Conservation (phyloP, 2,797 vertebrate genomes). For the Acanthurus tractus region DNA sequence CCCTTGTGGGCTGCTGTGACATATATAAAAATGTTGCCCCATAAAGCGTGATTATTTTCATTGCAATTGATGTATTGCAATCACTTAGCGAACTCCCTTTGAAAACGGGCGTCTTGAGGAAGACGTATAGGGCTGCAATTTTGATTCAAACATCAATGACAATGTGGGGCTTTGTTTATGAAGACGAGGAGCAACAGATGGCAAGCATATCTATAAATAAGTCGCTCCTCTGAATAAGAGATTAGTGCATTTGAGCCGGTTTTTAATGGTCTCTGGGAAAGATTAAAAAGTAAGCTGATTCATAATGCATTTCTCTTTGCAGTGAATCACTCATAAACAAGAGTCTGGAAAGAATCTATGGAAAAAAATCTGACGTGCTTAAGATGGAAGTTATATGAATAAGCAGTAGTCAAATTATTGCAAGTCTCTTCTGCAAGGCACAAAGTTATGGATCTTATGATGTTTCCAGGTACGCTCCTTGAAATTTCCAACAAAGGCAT, state of each 20-base stretch:
- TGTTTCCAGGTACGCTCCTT: background rate
- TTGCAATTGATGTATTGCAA: conserved; percentile 56
- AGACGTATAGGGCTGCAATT: conserved; percentile 40
- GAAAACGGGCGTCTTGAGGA: conserved; percentile 24
- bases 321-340: conserved; percentile 72
- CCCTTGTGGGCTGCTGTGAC: conserved; percentile 52
- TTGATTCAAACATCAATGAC: conserved; percentile 52
- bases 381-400: conserved; percentile 26
- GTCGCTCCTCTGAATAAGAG: conserved; percentile 80
- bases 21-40: conserved; percentile 54
- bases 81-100: conserved; percentile 44
- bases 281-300: conserved; percentile 86
- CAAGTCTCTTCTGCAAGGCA: background rate
- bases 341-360: conserved; percentile 56
- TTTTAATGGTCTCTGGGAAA: conserved; percentile 84
- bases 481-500: conserved; percentile 1
- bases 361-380: conserved; percentile 13
- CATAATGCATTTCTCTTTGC: conserved; percentile 76
- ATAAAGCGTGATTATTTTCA: conserved; percentile 66
- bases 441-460: background rate
- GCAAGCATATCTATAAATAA: conserved; percentile 87
- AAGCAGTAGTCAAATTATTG: conserved; percentile 4
- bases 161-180: conserved; percentile 61
- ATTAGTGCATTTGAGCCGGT: conserved; percentile 85
- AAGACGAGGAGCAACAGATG: conserved; percentile 83